These are phyloP conservation scores for Phorcus lineatus DNA, from an alignment of 2,888 invertebrate genomes.

Conservation along the genomic window DNA sequence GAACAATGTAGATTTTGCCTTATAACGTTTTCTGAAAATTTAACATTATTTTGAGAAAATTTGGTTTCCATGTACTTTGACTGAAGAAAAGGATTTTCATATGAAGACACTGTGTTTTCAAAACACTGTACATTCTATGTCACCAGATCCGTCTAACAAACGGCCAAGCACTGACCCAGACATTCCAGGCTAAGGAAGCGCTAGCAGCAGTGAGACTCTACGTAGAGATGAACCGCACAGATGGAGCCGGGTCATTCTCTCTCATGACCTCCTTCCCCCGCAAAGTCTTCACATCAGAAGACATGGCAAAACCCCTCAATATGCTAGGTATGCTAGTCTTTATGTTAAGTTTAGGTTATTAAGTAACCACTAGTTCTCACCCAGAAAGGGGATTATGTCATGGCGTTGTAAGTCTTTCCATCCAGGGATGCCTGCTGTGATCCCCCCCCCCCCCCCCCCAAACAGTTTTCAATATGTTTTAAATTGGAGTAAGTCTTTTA, in stretches of 20 bases:
- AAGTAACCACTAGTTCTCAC: no score
- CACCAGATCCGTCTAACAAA: slow-evolving; percentile 84
- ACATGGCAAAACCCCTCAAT: slow-evolving; percentile 91
- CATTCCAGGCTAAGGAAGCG: slow-evolving; percentile 90
- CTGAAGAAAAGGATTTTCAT: no score
- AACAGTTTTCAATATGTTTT: no score
- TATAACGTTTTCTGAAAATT: no score
- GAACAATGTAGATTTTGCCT: no score
- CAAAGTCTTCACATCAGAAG: slow-evolving; percentile 89
- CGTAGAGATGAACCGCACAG: slow-evolving; percentile 88
- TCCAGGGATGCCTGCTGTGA: no score
- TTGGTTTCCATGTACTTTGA: no score
- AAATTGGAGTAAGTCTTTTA: no score
- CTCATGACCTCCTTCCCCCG: slow-evolving; percentile 94
- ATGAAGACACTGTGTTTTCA: background rate
- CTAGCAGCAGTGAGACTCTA: slow-evolving; percentile 92
- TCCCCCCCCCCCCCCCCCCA: no score
- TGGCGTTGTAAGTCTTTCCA: background rate
- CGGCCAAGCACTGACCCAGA: slow-evolving; percentile 84
- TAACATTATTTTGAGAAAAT: no score
- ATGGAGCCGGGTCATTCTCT: slow-evolving; percentile 82
- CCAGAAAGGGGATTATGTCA: no score
- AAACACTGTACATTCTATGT: background rate
- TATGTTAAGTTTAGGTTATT: background rate
- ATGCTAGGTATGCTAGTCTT: slow-evolving; percentile 81